These are phyloP conservation scores for Amazona ochrocephala DNA, from an alignment of 2,797 vertebrate species.

Conservation along the genomic window DNA sequence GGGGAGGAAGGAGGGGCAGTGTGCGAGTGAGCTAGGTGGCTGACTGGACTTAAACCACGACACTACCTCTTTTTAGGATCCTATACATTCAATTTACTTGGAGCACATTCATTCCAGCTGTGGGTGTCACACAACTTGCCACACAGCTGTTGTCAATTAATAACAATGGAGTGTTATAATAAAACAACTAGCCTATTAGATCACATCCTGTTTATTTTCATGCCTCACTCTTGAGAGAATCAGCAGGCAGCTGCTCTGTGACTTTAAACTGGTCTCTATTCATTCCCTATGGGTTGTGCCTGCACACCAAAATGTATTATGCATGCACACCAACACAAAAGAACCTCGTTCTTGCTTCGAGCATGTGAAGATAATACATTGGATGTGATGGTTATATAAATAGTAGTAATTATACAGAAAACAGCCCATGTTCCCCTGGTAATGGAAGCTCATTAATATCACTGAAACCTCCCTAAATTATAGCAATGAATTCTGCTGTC, in stretches of 20 bases:
- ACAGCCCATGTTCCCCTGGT: constrained; percentile 31
- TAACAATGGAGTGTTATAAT: neutral
- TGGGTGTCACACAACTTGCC: neutral
- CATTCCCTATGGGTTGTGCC: neutral
- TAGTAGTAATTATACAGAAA: constrained; percentile 43
- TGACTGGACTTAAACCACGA: too few relatives aligned
- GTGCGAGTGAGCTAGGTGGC: too few relatives aligned
- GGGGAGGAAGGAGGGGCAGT: too few relatives aligned
- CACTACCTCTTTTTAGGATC: neutral
- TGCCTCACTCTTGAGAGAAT: neutral
- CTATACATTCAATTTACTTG: neutral
- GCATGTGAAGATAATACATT: constrained; percentile 3
- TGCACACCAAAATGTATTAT: neutral
- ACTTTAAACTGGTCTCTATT: constrained; percentile 44
- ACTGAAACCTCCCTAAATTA: constrained; percentile 42
- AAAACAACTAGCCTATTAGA: constrained; percentile 9
- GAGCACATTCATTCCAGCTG: neutral
- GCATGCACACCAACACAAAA: constrained; percentile 26
- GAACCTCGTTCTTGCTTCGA: neutral
- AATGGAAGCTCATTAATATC: constrained; percentile 54
- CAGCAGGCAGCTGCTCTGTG: constrained; percentile 51
- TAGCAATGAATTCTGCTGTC: constrained; percentile 39
- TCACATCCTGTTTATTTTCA: constrained; percentile 45
- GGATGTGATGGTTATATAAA: constrained; percentile 30
- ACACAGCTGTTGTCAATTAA: constrained; percentile 46